Percentiles rank a stretch among this genome's conserved stretches.
Evolutionary conservation across 1,140 invertebrate genomes (phyloP).

Genomic region (Apis dorsata): DNA sequence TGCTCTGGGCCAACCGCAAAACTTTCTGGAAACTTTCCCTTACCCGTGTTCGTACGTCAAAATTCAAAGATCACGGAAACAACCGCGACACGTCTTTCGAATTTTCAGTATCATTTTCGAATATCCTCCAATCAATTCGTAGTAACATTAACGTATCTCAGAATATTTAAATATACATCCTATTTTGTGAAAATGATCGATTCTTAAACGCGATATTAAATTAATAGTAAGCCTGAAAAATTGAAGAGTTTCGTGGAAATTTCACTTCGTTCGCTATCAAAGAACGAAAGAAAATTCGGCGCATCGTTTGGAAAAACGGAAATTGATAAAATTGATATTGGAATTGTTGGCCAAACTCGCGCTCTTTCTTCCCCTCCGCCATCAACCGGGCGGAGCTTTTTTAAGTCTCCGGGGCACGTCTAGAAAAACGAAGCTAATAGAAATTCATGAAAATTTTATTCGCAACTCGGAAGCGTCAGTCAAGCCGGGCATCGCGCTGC

Average conservation of each 20-base stretch:
- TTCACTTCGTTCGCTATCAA: neutral
- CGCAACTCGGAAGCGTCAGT: constrained; percentile 79
- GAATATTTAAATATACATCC: too few species aligned
- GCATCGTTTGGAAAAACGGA: neutral
- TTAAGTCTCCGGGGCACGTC: constrained; percentile 68
- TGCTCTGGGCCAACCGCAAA: constrained; percentile 54
- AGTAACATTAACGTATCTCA: too few species aligned
- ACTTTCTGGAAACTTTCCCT: constrained; percentile 56
- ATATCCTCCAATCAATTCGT: too few species aligned
- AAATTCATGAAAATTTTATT: constrained; percentile 81
- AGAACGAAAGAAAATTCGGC: neutral
- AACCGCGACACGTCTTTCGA: neutral
- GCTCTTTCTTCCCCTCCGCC: neutral
- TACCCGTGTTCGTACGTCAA: neutral
- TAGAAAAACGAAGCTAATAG: constrained; percentile 78
- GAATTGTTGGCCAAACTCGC: constrained; percentile 22
- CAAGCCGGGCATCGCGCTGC: constrained; percentile 74
- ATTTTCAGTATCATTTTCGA: neutral
- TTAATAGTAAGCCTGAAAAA: too few species aligned
- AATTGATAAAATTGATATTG: constrained; percentile 39
- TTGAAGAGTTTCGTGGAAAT: too few species aligned
- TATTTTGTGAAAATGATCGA: too few species aligned
- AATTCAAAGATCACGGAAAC: constrained; percentile 20
- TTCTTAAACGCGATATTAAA: too few species aligned
- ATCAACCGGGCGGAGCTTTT: constrained; percentile 49